Conservation (phyloP, 64 coral and sea anemone species). For the Pachyseris speciosa region DNA sequence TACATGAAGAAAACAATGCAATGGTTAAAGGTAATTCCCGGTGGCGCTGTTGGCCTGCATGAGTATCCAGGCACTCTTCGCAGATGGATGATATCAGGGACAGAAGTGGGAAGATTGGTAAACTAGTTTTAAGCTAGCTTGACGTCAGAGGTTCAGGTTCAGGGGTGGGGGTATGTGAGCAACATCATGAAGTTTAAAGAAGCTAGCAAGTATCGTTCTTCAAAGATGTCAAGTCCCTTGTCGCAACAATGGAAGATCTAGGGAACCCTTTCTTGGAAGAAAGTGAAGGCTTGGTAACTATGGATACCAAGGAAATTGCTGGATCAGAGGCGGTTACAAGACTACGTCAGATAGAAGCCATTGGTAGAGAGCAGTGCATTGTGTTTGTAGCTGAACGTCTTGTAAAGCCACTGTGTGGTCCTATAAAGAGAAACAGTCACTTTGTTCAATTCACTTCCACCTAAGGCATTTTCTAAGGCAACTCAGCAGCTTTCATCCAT, state of each 20-base stretch:
- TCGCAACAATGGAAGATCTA: conserved; percentile 19
- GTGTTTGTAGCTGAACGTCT: conserved; percentile 19
- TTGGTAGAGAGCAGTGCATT: conserved; percentile 41
- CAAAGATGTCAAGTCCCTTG: conserved; percentile 37
- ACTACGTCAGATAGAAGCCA: background rate
- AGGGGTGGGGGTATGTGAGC: background rate
- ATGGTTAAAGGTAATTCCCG: conserved; percentile 13
- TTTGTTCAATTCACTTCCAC: no score
- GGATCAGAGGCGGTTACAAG: background rate
- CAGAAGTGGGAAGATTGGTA: conserved; percentile 53
- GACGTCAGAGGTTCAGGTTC: background rate
- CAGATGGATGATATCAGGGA: conserved; percentile 59
- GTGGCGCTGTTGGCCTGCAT: background rate
- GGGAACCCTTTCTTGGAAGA: conserved; percentile 36
- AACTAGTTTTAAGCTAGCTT: conserved; percentile 22
- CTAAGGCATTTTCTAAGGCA: background rate
- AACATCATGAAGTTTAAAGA: conserved; percentile 43
- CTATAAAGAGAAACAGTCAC: background rate
- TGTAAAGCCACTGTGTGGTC: background rate
- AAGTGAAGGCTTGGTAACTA: conserved; percentile 11
- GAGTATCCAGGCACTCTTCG: conserved; percentile 5
- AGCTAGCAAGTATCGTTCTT: conserved; percentile 33
- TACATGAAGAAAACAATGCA: background rate
- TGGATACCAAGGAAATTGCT: conserved; percentile 52
- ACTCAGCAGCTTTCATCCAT: conserved; percentile 45